phyloP scores from a whole-genome alignment of 2,797 vertebrate species.

The Eulemur mongoz region DNA sequence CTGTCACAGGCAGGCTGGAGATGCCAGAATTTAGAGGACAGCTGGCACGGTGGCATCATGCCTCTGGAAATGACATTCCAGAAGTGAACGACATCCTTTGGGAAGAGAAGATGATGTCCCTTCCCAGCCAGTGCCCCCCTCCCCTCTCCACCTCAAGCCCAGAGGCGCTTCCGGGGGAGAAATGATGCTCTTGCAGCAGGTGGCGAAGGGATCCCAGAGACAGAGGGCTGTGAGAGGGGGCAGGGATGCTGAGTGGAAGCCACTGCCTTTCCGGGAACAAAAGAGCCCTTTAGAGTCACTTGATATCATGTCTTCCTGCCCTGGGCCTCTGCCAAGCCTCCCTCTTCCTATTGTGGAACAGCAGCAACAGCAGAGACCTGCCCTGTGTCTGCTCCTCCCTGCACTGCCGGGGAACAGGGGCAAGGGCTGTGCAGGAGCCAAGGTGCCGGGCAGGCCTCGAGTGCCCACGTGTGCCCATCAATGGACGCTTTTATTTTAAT shows the following conservation, averaged over 20 bases:
- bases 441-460: neutral
- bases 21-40: neutral
- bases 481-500: neutral
- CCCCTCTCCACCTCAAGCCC: neutral
- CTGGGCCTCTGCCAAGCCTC: constrained; percentile 39
- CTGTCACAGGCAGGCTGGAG: neutral
- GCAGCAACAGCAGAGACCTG: neutral
- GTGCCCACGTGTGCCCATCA: neutral
- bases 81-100: constrained; percentile 18
- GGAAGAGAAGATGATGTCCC: neutral
- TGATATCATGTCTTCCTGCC: constrained; percentile 27
- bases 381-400: neutral
- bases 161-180: neutral
- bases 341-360: neutral
- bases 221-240: neutral
- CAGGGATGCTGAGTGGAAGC: neutral
- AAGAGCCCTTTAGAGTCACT: constrained; percentile 36
- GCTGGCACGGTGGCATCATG: neutral
- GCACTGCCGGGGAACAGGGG: neutral
- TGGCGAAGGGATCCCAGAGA: neutral
- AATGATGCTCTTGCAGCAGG: constrained; percentile 8
- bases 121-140: neutral
- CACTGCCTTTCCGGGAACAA: constrained; percentile 23
- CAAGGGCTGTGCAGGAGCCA: neutral
- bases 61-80: constrained; percentile 37